Evolutionary conservation across 2,888 invertebrate genomes (phyloP).

Genomic region (Cepaea hortensis): DNA sequence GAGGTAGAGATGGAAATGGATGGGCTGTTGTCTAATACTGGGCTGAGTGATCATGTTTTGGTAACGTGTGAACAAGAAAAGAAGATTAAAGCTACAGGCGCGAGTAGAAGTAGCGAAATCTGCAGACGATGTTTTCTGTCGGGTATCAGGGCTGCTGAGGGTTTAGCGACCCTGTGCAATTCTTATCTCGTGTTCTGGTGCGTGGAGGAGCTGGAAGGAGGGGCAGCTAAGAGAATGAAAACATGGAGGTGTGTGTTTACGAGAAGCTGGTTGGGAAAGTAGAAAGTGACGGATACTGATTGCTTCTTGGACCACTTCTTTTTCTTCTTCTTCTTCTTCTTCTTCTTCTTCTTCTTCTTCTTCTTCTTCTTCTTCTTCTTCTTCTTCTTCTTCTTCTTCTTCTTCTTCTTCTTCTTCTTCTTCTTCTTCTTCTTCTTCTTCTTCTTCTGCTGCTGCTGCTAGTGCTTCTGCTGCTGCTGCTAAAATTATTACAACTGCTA

Average conservation of each 20-base stretch:
- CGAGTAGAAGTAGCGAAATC: not conserved
- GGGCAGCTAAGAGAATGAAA: no score
- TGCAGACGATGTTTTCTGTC: not conserved
- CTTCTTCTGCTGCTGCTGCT: no score
- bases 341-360: slow-evolving; percentile 28
- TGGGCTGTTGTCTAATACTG: not conserved
- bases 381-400: slow-evolving; percentile 19
- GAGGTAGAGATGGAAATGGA: not conserved
- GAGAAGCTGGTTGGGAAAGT: no score
- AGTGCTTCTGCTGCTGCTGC: no score
- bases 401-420: no score
- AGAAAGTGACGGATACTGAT: no score
- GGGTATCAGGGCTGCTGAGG: not conserved
- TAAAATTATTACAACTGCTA: no score
- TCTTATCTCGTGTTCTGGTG: no score
- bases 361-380: slow-evolving; percentile 29
- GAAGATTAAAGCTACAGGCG: not conserved
- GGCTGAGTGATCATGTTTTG: not conserved
- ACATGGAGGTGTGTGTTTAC: no score
- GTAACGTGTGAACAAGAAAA: not conserved
- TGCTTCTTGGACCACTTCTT: not conserved
- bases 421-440: no score
- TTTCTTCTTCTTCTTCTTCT: slow-evolving; percentile 22
- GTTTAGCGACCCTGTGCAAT: not conserved
- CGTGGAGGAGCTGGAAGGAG: no score